Base-by-base conservation (phyloP, 2,797 vertebrate species). In the Lagodon rhomboides region DNA sequence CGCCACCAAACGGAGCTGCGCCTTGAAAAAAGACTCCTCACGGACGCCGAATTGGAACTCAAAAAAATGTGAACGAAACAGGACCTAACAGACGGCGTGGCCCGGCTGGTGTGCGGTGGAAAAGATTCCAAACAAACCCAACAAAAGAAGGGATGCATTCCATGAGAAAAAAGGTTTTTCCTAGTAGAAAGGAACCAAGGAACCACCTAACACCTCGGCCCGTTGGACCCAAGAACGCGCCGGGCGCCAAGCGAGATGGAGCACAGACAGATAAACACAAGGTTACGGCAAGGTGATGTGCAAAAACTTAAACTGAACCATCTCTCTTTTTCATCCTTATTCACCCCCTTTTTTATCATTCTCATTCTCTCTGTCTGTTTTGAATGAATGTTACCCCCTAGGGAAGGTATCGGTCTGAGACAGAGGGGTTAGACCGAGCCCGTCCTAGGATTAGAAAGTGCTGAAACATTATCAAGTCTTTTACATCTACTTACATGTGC, bases 401-500 rank as follows among this genome's bases (percentile, higher is more conserved):
- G 76, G 89, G 83, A 77, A 74, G 85, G 85, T 65, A 23, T 74
- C 73, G 79, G 91, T 85, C 91, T 77, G 83, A 92, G 85, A 92
- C 81, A 89, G 88, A 91, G 88, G 87, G 89, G 82, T 82, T 84
- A 84, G 86, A 86, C 92, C 80, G 77, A 91, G 75, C 80, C 88
- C 50, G 47, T 90, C 92, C 92, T 91, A 84, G 91, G 93, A 88
- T 93, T 95, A 91, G 85, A 95, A 96, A 96, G 95, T 96, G 96
- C 95, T 95, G 93, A 96, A 94, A 95, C 91, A 94, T 94, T 93
- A 94, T 95, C 92, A 96, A 96, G 94, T 94, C 92, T 95, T 93
- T 90, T 93, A 93, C 91, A 93, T 93, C 89, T 92, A 93, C 93
- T 93, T 92, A 93, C 92, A 94, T 95, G 94, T 96, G 95, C 95